Base-by-base conservation (phyloP, 2,797 vertebrate genomes). In the Podargus strigoides region DNA sequence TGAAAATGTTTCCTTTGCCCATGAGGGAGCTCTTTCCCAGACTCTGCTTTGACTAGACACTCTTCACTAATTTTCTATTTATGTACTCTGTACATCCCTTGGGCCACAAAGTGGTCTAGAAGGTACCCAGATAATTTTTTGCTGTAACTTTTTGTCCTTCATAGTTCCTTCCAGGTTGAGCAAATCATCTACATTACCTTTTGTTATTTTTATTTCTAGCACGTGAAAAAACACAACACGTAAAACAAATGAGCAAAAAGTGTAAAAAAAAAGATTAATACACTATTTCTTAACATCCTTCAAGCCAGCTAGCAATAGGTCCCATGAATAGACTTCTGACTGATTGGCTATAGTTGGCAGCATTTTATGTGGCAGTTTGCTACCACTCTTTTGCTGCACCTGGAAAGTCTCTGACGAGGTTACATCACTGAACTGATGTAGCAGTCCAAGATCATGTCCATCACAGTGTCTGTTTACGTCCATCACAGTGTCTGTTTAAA, bases 371-470 rank as follows among this genome's bases (percentile, higher is more conserved):
- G 69, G 73, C 76, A 67, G 66, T 92, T 96, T 94, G 85, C 52
- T 94, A 26, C 37, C 47, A 34, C 66, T 84, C 67, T 85, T 89
- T 76, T 88, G 66, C 76, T 93, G 94, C 89, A 95, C 89, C 92
- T 95, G 92, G 56, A 46, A 84, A 76, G 52, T 50, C 58, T 89
- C 79, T 49, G 14, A 73, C 60, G 76, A 73, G 69, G 50, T 78
- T 85, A 12, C 20, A 1, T 67, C 0, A 0, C 76, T 1, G 7
- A 84, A 26, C 32, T 72, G 79, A 34, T 1, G 28, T 39, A 69
- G 30, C 30, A 49, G 11, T 63, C 79, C 73, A 68, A 52, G 36
- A 66, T 83, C 89, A 56, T 0, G 0, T 85, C 77, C 70, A 26
- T 82, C 46, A 32, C 15, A 2, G 1, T 17, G 85, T 73, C 52